Base-by-base conservation (phyloP, 2,113 vertebrate species). In the Ceratotherium simum region DNA sequence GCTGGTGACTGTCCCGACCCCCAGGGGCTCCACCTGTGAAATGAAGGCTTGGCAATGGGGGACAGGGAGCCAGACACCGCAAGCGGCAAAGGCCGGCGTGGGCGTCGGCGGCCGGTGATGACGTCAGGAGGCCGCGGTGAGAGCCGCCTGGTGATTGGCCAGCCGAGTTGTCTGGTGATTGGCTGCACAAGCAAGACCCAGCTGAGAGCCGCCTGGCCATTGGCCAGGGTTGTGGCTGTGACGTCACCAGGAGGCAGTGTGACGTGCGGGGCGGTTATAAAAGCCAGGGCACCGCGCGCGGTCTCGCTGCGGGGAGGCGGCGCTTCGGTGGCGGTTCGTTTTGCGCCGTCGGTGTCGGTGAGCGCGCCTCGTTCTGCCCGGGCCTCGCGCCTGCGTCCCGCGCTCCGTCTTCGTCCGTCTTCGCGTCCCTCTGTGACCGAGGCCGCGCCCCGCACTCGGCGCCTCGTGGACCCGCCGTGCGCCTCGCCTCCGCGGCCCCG, bases 401-500 rank as follows among this genome's bases (percentile, higher is more conserved):
- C 14, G 1, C 3, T 27, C 17, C 11, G 21, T 54, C 27, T 58
- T n/a, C 1, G 5, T n/a, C 51, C 6, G 0, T 23, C 16, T 7
- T 10, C 18, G 3, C 25, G 18, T 46, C 80, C 0, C 25, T 56
- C 5, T 21, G 81, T 8, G 0, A 42, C 5, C 20, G 18, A 12
- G n/a, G 17, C 8, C 33, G 0, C 18, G 1, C n/a, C 18, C 56
- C 46, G 12, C 42, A 8, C 69, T 18, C 17, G 12, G 56, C 20
- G 21, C 33, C 88, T 1, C 14, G 17, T 2, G 7, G 46, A 23
- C 12, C 33, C 46, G 23, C 48, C 5, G 16, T 3, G n/a, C 23
- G 12, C 51, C 48, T 51, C 48, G 48, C 48, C 48, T 51, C 48
- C 48, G 48, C 48, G 48, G 48, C 48, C 48, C 8, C 48, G 9